Conservation (phyloP, 2,113 vertebrate genomes). For the Platichthys stellatus region DNA sequence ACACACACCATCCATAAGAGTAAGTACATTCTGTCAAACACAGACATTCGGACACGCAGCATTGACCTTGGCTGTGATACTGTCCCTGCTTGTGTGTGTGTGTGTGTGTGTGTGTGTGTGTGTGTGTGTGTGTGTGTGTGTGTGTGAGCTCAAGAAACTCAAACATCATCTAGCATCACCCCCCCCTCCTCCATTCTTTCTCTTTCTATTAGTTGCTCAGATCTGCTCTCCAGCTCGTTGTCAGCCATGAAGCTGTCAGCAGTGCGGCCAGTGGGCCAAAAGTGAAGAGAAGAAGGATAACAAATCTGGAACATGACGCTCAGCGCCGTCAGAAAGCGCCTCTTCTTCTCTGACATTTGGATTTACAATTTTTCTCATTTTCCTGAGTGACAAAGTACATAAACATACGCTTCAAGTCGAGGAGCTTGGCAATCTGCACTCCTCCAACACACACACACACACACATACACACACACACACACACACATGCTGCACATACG, state of each 20-base stretch:
- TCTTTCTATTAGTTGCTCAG: constrained; percentile 29
- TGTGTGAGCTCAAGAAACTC: not conserved
- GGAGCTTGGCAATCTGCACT: constrained; percentile 63
- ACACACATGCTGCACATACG: constrained; percentile 21
- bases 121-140: not conserved
- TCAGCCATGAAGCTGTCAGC: constrained; percentile 59
- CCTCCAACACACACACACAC: constrained; percentile 28
- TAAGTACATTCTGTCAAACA: constrained; percentile 28
- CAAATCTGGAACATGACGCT: constrained; percentile 56
- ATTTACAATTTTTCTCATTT: constrained; percentile 79
- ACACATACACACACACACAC: constrained; percentile 13
- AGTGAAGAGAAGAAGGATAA: constrained; percentile 44
- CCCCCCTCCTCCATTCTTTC: not conserved
- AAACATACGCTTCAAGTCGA: constrained; percentile 74
- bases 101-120: not conserved
- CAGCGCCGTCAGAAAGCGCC: constrained; percentile 63
- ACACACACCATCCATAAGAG: constrained; percentile 4
- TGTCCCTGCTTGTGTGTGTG: not conserved
- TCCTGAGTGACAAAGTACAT: constrained; percentile 81
- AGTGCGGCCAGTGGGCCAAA: constrained; percentile 51
- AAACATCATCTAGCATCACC: constrained; percentile 29
- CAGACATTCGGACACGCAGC: constrained; percentile 19
- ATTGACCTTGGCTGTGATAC: constrained; percentile 50
- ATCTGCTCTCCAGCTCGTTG: constrained; percentile 36
- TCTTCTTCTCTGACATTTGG: constrained; percentile 68